These are phyloP conservation scores for Macrotrachela quadricornifera DNA, from an alignment of 1,140 invertebrate species.

Conservation along the genomic window DNA sequence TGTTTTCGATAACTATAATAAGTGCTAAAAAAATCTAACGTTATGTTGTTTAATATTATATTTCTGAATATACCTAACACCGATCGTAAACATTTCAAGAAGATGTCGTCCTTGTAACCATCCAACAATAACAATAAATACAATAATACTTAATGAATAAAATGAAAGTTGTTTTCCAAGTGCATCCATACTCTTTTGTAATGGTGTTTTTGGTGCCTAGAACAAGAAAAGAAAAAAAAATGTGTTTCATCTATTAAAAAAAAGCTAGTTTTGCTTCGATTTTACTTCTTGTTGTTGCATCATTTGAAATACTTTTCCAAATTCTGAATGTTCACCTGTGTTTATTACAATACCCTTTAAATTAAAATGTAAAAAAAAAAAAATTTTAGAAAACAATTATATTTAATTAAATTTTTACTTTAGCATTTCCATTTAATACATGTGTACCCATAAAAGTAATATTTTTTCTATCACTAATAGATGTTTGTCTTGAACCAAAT, in stretches of 20 bases:
- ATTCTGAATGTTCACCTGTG: slow-evolving; percentile 84
- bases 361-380: no score
- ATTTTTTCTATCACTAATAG: slow-evolving; percentile 34
- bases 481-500: not conserved
- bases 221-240: no score
- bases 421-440: slow-evolving; percentile 67
- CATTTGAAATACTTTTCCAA: slow-evolving; percentile 94
- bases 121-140: slow-evolving; percentile 65
- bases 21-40: no score
- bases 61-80: slow-evolving; percentile 55
- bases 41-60: no score
- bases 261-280: no score
- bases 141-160: slow-evolving; percentile 93
- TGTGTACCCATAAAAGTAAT: slow-evolving; percentile 96
- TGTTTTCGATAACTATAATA: no score
- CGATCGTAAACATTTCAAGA: slow-evolving; percentile 97
- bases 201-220: slow-evolving; percentile 71
- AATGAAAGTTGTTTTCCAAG: slow-evolving; percentile 84
- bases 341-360: slow-evolving; percentile 69
- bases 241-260: no score
- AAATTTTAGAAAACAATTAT: no score
- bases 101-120: slow-evolving; percentile 62
- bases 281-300: slow-evolving; percentile 77
- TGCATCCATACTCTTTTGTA: slow-evolving; percentile 92
- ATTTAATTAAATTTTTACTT: slow-evolving; percentile 17